Evolutionary conservation across 2,888 invertebrate species (phyloP).

Genomic region (Vannuccia rotundouncinata): DNA sequence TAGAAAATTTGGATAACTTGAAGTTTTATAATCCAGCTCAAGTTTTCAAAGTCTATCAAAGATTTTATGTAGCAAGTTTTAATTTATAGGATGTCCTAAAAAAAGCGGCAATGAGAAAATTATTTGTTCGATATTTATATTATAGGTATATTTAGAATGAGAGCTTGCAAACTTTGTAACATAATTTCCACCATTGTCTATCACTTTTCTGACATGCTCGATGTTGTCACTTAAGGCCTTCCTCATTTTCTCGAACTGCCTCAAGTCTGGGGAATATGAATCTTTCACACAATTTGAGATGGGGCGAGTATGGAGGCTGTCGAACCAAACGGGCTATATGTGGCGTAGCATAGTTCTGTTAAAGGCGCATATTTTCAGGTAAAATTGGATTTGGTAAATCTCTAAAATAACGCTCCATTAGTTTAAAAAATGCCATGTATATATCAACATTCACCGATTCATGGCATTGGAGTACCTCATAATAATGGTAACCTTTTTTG

Average conservation of each 20-base stretch:
- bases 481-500: conserved; percentile 27
- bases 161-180: conserved; percentile 18
- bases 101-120: conserved; percentile 13
- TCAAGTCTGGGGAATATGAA: conserved; percentile 21
- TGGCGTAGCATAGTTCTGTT: conserved; percentile 13
- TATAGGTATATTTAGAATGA: conserved; percentile 19
- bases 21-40: too few species aligned
- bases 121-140: conserved; percentile 20
- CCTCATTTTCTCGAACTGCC: conserved; percentile 26
- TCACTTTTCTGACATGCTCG: conserved; percentile 18
- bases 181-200: not conserved
- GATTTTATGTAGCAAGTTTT: too few species aligned
- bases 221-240: conserved; percentile 19
- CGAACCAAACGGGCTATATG: conserved; percentile 24
- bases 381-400: conserved; percentile 26
- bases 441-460: conserved; percentile 25
- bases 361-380: conserved; percentile 11
- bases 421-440: conserved; percentile 16
- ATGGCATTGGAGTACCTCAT: conserved; percentile 18
- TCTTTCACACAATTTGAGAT: conserved; percentile 9
- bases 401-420: not conserved
- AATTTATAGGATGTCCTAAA: too few species aligned
- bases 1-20: too few species aligned
- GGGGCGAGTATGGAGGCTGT: conserved; percentile 15
- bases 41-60: too few species aligned